Evolutionary conservation across 2,888 invertebrate species (phyloP), one percentile per base, ranked within the genome.

Genomic region (Cheilosia vulpina): DNA sequence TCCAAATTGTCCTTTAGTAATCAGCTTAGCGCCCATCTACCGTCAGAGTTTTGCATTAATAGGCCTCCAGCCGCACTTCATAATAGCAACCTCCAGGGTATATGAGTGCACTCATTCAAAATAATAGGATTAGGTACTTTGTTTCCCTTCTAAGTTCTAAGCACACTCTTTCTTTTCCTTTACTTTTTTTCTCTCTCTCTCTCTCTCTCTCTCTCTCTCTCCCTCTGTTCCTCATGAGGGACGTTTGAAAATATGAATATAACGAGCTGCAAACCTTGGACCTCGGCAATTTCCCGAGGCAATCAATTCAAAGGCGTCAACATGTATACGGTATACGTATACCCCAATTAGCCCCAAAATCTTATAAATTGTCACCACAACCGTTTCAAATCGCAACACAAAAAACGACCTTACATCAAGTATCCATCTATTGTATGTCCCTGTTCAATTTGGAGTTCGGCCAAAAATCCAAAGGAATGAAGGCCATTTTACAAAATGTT

Each of bases 381-480:
- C 66, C 27, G 47, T 69, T 57, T 15, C 13, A 45, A 21, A n/a
- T 34, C 11, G 19, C n/a, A 52, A 24, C 11, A 50, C 7, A 43
- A 57, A 34, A 15, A 53, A 15, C 15, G 6, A 27, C 38, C 31
- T 27, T 50, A 50, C 19, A 50, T 3, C 11, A 0, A 21, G 13
- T 11, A 21, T 9, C 45, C 58, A 60, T 13, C 13, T 58, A 5
- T 43, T 7, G 17, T 47, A 77, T 53, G 24, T 62, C 17, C 57
- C n/a, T 65, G 65, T 65, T 65, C 52, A 52, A 52, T 65, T 72
- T 79, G 79, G 52, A 72, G 17, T 17, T 19, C 0, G 45, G 72
- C 65, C 72, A 79, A 65, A 65, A 13, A 57, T 13, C 15, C 21
- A 21, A 21, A 21, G 2, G 11, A 52, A 34, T 38, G 65, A 57